phyloP scores from a whole-genome alignment of 1,140 invertebrate genomes.

The Oncopodura yosiiana region DNA sequence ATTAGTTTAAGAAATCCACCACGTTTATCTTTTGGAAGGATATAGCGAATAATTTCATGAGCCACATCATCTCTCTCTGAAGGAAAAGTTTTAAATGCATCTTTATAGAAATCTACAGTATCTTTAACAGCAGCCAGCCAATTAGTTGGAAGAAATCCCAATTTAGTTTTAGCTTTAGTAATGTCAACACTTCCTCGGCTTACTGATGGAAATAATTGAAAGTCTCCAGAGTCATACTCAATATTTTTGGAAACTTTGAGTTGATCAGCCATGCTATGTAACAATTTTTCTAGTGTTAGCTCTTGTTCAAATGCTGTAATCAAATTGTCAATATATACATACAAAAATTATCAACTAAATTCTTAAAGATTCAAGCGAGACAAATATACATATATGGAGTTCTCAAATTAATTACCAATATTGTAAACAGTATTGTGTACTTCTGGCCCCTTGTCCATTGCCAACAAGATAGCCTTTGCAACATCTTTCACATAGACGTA shows the following conservation, averaged over 20 bases:
- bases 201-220: slow-evolving; percentile 44
- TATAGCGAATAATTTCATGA: slow-evolving; percentile 28
- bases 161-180: slow-evolving; percentile 38
- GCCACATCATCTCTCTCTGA: slow-evolving; percentile 32
- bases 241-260: slow-evolving; percentile 28
- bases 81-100: slow-evolving; percentile 33
- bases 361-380: slow-evolving; percentile 33
- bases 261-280: slow-evolving; percentile 37
- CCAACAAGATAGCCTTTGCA: slow-evolving; percentile 38
- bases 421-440: slow-evolving; percentile 42
- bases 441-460: slow-evolving; percentile 31
- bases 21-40: slow-evolving; percentile 25
- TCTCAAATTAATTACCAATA: slow-evolving; percentile 40
- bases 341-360: background rate
- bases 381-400: slow-evolving; percentile 32
- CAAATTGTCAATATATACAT: background rate
- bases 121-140: slow-evolving; percentile 38
- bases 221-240: slow-evolving; percentile 26
- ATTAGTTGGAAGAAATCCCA: slow-evolving; percentile 41
- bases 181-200: slow-evolving; percentile 41
- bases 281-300: slow-evolving; percentile 24
- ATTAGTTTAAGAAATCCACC: slow-evolving; percentile 27
- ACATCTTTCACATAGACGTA: slow-evolving; percentile 45
- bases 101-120: slow-evolving; percentile 42
- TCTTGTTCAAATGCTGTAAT: slow-evolving; percentile 2